phyloP scores from a whole-genome alignment of 2,888 invertebrate genomes.

The Drosophila prostipennis region DNA sequence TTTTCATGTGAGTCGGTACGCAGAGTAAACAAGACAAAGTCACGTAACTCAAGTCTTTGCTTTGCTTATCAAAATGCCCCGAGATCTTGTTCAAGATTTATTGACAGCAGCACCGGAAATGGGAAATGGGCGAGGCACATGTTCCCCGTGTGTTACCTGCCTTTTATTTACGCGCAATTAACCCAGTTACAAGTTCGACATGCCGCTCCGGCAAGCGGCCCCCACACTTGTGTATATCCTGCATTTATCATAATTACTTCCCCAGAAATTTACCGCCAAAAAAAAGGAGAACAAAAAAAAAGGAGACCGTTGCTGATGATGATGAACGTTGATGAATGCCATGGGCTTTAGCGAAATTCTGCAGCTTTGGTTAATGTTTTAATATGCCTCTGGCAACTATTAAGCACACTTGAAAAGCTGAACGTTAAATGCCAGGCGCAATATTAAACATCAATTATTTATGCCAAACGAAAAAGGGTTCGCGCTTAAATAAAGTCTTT shows the following conservation, averaged over 20 bases:
- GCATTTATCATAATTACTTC: constrained; percentile 80
- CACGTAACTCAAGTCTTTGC: constrained; percentile 36
- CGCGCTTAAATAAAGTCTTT: constrained; percentile 33
- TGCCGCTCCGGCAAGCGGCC: constrained; percentile 63
- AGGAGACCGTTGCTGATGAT: constrained; percentile 19
- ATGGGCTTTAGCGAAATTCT: constrained; percentile 25
- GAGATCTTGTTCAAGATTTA: constrained; percentile 65
- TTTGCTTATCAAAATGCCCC: constrained; percentile 48
- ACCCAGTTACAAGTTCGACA: constrained; percentile 79
- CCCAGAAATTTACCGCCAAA: constrained; percentile 64
- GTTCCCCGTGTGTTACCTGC: constrained; percentile 50
- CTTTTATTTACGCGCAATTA: constrained; percentile 73
- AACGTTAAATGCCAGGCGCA: constrained; percentile 68
- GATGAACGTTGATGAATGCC: constrained; percentile 71
- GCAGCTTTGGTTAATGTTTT: constrained; percentile 63
- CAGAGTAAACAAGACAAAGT: constrained; percentile 26
- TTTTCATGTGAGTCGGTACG: constrained; percentile 10
- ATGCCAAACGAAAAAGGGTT: constrained; percentile 27
- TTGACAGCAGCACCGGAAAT: constrained; percentile 68
- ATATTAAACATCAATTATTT: constrained; percentile 72
- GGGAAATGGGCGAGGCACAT: constrained; percentile 32
- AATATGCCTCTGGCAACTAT: constrained; percentile 77
- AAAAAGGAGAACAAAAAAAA: constrained; percentile 33
- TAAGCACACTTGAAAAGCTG: constrained; percentile 53
- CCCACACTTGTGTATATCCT: constrained; percentile 59